Base-by-base conservation (phyloP, 2,888 invertebrate genomes). In the Tanaodytes sp. region DNA sequence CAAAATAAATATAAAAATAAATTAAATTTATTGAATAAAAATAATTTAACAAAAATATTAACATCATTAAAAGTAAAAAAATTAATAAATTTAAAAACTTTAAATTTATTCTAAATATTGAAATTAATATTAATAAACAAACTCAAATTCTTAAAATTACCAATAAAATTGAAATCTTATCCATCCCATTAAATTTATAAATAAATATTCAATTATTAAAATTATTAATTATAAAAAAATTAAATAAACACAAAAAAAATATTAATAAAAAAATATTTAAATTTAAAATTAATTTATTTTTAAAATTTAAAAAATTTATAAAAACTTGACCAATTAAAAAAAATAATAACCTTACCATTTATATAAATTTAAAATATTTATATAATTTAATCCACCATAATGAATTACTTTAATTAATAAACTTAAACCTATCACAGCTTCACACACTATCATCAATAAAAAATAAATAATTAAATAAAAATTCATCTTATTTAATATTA, bases 1-100 rank as follows among this genome's bases (percentile, higher is more conserved):
- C 91, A 90, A 91, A 92, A 88, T 89, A 90, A 83, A 91, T 86
- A 88, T 91, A 91, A 89, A 91, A 91, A 78, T 87, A 76, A 86
- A 91, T 86, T 80, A 90, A 85, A 88, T 88, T 89, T 81, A 87
- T 82, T 4, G 84, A 81, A 61, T 82, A 85, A 89, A 91, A n/a
- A n/a, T n/a, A n/a, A n/a, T n/a, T n/a, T 23, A 23, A 23, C 23
- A 23, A 5, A 23, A 23, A 23, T 23, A 23, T n/a, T n/a, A n/a
- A n/a, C n/a, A n/a, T n/a, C n/a, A n/a, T n/a, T n/a, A n/a, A n/a
- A n/a, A n/a, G n/a, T n/a, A n/a, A n/a, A n/a, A n/a, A n/a, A n/a
- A n/a, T n/a, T 27, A 45, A 82, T 84, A 8, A n/a, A 15, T 37
- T 15, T 20, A 45, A 16, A 20, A 54, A 33, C 14, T 52, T 33